Percentiles rank a stretch among this genome's conserved stretches.
phyloP scores from a whole-genome alignment of 2,888 invertebrate genomes.

The Papilio elwesi region DNA sequence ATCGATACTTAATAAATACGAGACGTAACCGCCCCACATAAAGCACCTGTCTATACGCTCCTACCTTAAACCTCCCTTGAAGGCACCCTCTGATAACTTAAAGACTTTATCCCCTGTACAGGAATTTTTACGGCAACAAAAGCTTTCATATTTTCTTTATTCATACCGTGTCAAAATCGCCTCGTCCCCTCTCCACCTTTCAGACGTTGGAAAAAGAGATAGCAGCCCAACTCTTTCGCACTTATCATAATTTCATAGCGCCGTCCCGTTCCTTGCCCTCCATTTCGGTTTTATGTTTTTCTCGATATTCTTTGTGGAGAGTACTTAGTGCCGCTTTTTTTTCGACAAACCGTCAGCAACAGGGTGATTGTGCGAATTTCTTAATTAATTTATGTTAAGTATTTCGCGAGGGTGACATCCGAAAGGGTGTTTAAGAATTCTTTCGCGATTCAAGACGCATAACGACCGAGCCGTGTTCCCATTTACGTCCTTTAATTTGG shows the following conservation, averaged over 20 bases:
- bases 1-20: slow-evolving; percentile 65
- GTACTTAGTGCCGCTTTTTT: slow-evolving; percentile 67
- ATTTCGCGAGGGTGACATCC: slow-evolving; percentile 60
- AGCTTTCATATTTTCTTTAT: slow-evolving; percentile 84
- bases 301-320: slow-evolving; percentile 67
- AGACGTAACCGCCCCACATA: slow-evolving; percentile 43
- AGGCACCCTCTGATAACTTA: slow-evolving; percentile 79
- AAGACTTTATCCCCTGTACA: slow-evolving; percentile 82
- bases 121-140: slow-evolving; percentile 84
- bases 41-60: slow-evolving; percentile 50
- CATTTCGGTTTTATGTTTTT: slow-evolving; percentile 78
- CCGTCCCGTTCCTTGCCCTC: slow-evolving; percentile 66
- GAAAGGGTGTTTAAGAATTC: slow-evolving; percentile 67
- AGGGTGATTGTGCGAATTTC: slow-evolving; percentile 76
- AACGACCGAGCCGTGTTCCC: slow-evolving; percentile 61
- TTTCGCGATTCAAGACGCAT: slow-evolving; percentile 59
- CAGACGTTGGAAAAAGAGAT: slow-evolving; percentile 71
- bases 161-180: slow-evolving; percentile 81
- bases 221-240: slow-evolving; percentile 74
- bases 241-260: slow-evolving; percentile 64
- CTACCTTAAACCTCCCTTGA: slow-evolving; percentile 55
- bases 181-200: slow-evolving; percentile 71
- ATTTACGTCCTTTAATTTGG: slow-evolving; percentile 60
- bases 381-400: slow-evolving; percentile 83
- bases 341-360: slow-evolving; percentile 70